A percentile compares a stretch with the other conserved stretches of the same genome.
phyloP scores from a whole-genome alignment of 1,140 invertebrate species.

The Dendrolimus punctatus region DNA sequence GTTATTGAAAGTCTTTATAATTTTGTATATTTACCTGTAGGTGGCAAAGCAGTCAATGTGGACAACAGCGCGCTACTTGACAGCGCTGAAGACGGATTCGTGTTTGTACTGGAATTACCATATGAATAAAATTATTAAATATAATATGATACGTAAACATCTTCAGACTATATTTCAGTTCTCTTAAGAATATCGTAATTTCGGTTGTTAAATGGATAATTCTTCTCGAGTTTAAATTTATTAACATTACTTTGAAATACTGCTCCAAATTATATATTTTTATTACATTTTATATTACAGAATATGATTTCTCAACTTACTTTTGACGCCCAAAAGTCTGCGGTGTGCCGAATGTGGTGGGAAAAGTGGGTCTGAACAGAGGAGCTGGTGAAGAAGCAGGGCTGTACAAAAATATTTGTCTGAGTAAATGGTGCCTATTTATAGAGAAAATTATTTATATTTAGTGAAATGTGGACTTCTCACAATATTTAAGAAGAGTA shows the following conservation, averaged over 20 bases:
- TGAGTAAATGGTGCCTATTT: constrained; percentile 1
- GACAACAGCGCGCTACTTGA: constrained; percentile 56
- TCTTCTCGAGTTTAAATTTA: no score
- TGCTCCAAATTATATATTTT: no score
- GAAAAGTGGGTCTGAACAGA: constrained; percentile 81
- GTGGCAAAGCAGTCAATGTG: constrained; percentile 52
- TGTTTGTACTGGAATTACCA: constrained; percentile 36
- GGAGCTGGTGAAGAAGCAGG: constrained; percentile 74
- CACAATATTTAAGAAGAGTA: no score
- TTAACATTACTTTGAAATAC: no score
- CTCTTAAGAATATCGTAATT: background rate
- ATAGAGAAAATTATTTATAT: constrained; percentile 1
- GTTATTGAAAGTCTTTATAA: background rate
- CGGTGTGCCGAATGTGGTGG: constrained; percentile 76
- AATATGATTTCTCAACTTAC: constrained; percentile 25
- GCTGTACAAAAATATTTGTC: constrained; percentile 36
- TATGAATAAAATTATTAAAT: background rate
- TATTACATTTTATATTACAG: no score
- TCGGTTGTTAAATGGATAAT: no score
- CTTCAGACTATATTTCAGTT: background rate
- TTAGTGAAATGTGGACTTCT: no score
- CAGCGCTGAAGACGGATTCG: constrained; percentile 44
- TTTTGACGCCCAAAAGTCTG: constrained; percentile 60
- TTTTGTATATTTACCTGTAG: constrained; percentile 32
- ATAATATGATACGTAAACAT: background rate